A percentile compares a stretch with the other conserved stretches of the same genome.
These are phyloP conservation scores for Chrysomela aeneicollis DNA, from an alignment of 2,888 invertebrate genomes.

Conservation along the genomic window DNA sequence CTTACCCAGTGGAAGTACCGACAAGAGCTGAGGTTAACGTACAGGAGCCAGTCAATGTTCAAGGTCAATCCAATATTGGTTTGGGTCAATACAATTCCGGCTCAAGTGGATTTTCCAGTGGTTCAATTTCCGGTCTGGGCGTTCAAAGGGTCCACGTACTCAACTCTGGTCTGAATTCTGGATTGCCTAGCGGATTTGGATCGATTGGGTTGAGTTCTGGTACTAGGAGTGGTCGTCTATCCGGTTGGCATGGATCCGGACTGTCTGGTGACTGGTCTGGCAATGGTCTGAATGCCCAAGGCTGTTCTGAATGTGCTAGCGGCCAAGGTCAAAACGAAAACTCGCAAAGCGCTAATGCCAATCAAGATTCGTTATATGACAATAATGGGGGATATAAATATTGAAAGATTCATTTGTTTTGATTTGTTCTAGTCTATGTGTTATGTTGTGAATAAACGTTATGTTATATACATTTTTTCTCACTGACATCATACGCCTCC, in stretches of 20 bases:
- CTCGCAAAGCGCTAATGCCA: slow-evolving; percentile 23
- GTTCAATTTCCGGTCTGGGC: neutral
- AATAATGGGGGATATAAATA: slow-evolving; percentile 51
- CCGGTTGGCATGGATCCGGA: slow-evolving; percentile 4
- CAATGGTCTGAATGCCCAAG: slow-evolving; percentile 1
- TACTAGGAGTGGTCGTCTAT: slow-evolving; percentile 17
- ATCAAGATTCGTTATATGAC: slow-evolving; percentile 38
- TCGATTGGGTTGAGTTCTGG: neutral
- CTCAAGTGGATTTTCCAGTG: slow-evolving; percentile 23
- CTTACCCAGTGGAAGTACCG: slow-evolving; percentile 53
- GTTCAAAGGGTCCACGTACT: slow-evolving; percentile 7
- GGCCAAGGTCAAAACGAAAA: slow-evolving; percentile 22
- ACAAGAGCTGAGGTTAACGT: slow-evolving; percentile 49
- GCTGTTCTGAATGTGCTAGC: neutral
- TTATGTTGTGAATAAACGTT: slow-evolving; percentile 16
- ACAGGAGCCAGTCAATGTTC: slow-evolving; percentile 49
- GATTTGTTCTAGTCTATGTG: slow-evolving; percentile 31
- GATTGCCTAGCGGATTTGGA: slow-evolving; percentile 1
- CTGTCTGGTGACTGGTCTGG: slow-evolving; percentile 16
- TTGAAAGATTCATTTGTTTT: slow-evolving; percentile 21
- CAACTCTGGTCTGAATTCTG: slow-evolving; percentile 10
- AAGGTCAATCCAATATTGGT: slow-evolving; percentile 29
- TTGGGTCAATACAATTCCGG: slow-evolving; percentile 29
- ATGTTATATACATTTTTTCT: slow-evolving; percentile 12
- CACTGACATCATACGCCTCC: too few species aligned